Evolutionary conservation across 1,140 invertebrate genomes (phyloP).

Genomic region (Drosophila virilis): DNA sequence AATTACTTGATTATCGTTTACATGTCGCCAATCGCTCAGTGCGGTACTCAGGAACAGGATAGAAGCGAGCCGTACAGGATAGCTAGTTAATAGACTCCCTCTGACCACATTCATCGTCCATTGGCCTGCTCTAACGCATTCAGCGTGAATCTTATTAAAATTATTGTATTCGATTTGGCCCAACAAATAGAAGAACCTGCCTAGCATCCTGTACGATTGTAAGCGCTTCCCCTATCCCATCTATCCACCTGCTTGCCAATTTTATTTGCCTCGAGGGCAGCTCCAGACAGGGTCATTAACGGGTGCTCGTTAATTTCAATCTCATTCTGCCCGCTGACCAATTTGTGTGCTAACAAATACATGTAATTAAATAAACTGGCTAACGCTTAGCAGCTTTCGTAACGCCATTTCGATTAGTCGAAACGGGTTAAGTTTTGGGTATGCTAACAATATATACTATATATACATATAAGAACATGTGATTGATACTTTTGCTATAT

Average conservation of each 20-base stretch:
- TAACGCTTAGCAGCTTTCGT: constrained; percentile 28
- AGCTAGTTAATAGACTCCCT: constrained; percentile 39
- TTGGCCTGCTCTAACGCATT: background rate
- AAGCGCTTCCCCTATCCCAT: no score
- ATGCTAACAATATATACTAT: background rate
- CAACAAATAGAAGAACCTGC: background rate
- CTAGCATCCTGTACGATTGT: no score
- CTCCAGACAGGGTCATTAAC: constrained; percentile 60
- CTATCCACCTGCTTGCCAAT: constrained; percentile 19
- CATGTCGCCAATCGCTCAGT: constrained; percentile 79
- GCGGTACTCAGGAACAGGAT: constrained; percentile 15
- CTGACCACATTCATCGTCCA: constrained; percentile 35
- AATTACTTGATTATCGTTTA: constrained; percentile 83
- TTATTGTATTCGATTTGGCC: constrained; percentile 46
- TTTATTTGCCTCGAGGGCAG: constrained; percentile 52
- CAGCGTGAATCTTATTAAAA: constrained; percentile 38
- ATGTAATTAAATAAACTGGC: constrained; percentile 51
- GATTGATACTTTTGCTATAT: constrained; percentile 3
- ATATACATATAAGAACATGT: background rate
- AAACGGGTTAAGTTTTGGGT: constrained; percentile 27
- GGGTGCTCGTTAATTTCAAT: constrained; percentile 71
- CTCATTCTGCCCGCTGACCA: constrained; percentile 37
- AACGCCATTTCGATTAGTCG: constrained; percentile 40
- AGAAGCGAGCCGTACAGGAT: constrained; percentile 1
- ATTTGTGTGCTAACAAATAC: constrained; percentile 28